Evolutionary conservation across 2,797 vertebrate species (phyloP).

Genomic region (Chiloscyllium punctatum): DNA sequence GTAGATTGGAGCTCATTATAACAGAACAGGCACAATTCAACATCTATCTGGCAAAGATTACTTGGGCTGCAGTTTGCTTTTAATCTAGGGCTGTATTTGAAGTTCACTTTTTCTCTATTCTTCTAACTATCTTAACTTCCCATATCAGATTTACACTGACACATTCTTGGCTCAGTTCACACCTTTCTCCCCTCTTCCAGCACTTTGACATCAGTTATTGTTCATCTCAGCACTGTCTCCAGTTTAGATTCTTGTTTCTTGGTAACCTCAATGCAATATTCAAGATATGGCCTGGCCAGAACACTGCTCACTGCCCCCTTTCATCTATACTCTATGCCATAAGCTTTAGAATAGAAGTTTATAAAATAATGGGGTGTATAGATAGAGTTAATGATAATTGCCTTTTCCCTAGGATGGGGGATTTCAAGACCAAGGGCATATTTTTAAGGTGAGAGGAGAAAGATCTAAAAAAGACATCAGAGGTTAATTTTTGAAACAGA

Average conservation of each 20-base stretch:
- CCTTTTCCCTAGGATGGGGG: too few species aligned
- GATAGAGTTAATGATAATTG: too few species aligned
- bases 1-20: background rate
- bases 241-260: background rate
- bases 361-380: too few species aligned
- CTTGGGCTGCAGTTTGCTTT: background rate
- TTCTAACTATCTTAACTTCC: background rate
- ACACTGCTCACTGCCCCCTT: background rate
- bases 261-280: background rate
- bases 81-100: background rate
- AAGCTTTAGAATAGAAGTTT: background rate
- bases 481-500: too few species aligned
- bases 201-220: background rate
- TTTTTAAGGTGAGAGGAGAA: too few species aligned
- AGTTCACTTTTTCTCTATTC: background rate
- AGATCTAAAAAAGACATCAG: too few species aligned
- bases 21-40: background rate
- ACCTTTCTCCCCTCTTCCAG: background rate
- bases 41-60: background rate
- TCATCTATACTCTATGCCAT: background rate
- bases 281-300: background rate
- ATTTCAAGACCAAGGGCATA: too few species aligned
- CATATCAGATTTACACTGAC: background rate
- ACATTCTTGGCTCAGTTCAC: background rate
- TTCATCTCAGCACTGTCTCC: background rate